Percentiles rank a stretch among this genome's conserved stretches.
Conservation (phyloP, 2,888 invertebrate genomes). For the Heliconius ethilla region DNA sequence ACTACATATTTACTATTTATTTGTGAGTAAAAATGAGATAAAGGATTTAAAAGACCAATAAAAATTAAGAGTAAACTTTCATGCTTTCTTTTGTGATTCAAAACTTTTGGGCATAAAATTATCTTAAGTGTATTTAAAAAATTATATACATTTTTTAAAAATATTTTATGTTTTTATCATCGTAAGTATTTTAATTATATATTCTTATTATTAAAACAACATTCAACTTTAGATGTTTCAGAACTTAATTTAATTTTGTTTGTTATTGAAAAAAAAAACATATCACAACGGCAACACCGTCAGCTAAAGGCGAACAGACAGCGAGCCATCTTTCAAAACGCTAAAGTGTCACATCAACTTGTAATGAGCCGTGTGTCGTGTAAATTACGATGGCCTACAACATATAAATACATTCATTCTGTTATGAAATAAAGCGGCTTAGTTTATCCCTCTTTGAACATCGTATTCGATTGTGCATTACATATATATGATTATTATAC, state of each 20-base stretch:
- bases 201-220: not conserved
- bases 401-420: slow-evolving; percentile 47
- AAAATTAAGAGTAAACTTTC: too few relatives aligned
- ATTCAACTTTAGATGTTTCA: not conserved
- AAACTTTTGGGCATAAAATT: too few relatives aligned
- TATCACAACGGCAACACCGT: slow-evolving; percentile 43
- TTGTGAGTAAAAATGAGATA: too few relatives aligned
- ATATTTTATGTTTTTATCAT: not conserved
- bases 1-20: too few relatives aligned
- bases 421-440: slow-evolving; percentile 41
- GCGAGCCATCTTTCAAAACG: slow-evolving; percentile 46
- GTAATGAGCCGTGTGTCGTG: slow-evolving; percentile 65
- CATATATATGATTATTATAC: slow-evolving; percentile 40
- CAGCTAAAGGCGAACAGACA: slow-evolving; percentile 23
- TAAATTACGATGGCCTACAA: slow-evolving; percentile 66
- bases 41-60: too few relatives aligned
- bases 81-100: too few relatives aligned
- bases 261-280: not conserved
- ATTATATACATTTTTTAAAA: not conserved
- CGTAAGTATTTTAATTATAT: not conserved
- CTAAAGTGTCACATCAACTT: slow-evolving; percentile 64
- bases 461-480: slow-evolving; percentile 32
- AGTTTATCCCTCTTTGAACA: slow-evolving; percentile 34
- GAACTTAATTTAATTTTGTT: slow-evolving; percentile 4
- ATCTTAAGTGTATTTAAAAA: too few relatives aligned